Evolutionary conservation across 2,113 vertebrate species (phyloP).

Genomic region (Leptobrachium leishanense): DNA sequence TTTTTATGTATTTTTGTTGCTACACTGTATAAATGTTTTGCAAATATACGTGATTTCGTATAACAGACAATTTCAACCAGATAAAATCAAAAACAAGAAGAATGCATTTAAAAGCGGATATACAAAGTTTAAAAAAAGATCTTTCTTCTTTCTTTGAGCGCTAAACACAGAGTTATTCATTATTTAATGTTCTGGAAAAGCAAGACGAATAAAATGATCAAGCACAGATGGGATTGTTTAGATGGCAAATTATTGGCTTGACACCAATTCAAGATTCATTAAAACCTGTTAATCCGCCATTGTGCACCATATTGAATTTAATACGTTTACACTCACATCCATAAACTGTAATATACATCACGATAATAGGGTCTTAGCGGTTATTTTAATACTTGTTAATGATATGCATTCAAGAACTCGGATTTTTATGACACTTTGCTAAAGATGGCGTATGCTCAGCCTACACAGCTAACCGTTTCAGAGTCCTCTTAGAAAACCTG

Average conservation of each 20-base stretch:
- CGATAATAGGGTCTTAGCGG: conserved; percentile 32
- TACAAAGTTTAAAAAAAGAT: neutral
- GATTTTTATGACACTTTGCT: conserved; percentile 33
- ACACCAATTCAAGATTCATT: conserved; percentile 46
- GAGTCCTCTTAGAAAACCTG: neutral
- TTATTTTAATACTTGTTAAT: conserved; percentile 26
- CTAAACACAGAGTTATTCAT: conserved; percentile 14
- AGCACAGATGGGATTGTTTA: conserved; percentile 42
- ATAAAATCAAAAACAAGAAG: too few species aligned
- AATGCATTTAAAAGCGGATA: neutral
- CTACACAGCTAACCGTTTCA: neutral
- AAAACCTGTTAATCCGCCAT: conserved; percentile 39
- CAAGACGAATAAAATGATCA: conserved; percentile 36
- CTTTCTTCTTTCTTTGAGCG: neutral
- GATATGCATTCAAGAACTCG: conserved; percentile 20
- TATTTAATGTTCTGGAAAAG: conserved; percentile 38
- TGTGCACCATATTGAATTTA: conserved; percentile 46
- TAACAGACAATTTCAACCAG: neutral
- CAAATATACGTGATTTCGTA: too few species aligned
- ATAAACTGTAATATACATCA: conserved; percentile 40
- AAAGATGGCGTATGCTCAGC: conserved; percentile 18
- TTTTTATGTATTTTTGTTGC: too few species aligned
- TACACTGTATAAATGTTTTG: too few species aligned
- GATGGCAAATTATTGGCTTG: conserved; percentile 42
- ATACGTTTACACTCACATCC: conserved; percentile 43